Evolutionary conservation across 2,888 invertebrate species (phyloP).

Genomic region (Digitonthophagus gazella): DNA sequence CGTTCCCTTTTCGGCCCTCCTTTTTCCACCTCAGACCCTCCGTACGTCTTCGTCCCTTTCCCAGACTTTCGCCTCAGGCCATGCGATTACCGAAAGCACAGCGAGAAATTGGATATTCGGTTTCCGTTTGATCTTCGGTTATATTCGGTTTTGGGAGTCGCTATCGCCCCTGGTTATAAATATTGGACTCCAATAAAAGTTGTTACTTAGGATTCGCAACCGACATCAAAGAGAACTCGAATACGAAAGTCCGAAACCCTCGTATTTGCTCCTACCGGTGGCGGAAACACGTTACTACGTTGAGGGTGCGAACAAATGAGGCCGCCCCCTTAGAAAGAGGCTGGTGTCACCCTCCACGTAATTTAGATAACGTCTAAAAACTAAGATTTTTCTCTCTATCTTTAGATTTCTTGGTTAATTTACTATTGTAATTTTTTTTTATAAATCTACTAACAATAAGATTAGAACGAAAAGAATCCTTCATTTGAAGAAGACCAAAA

Average conservation of each 20-base stretch:
- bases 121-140: conserved; percentile 45
- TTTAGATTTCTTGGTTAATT: neutral
- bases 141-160: conserved; percentile 41
- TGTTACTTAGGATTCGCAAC: conserved; percentile 50
- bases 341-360: neutral
- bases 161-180: conserved; percentile 48
- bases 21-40: neutral
- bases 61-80: conserved; percentile 1
- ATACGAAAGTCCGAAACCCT: neutral
- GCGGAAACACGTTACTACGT: neutral
- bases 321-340: neutral
- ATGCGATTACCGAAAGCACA: conserved; percentile 32
- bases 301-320: neutral
- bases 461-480: conserved; percentile 3
- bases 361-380: neutral
- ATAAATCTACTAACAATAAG: neutral
- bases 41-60: neutral
- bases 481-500: conserved; percentile 10
- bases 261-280: neutral
- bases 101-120: conserved; percentile 45
- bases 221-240: conserved; percentile 45
- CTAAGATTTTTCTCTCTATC: too few species aligned
- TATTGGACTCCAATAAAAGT: conserved; percentile 52
- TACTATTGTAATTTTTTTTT: too few species aligned
- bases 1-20: conserved; percentile 12